These are phyloP conservation scores for Schmidtea mediterranea DNA, from an alignment of 1,140 invertebrate genomes.

Conservation along the genomic window DNA sequence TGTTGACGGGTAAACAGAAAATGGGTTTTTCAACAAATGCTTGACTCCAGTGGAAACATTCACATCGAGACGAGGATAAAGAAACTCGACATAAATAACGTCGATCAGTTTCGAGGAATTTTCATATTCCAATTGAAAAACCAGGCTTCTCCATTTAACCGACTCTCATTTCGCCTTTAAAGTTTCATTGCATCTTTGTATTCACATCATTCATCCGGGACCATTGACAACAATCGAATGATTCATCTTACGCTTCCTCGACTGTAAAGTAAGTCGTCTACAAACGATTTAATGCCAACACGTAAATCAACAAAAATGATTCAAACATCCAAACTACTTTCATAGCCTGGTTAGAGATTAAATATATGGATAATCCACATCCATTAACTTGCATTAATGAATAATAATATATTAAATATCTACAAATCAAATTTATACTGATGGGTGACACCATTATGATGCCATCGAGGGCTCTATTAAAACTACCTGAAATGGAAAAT, in stretches of 20 bases:
- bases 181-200: neutral
- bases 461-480: too few species aligned
- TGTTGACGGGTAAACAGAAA: constrained; percentile 91
- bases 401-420: too few species aligned
- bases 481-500: too few species aligned
- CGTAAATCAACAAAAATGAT: too few species aligned
- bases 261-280: too few species aligned
- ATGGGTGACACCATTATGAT: too few species aligned
- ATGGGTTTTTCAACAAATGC: constrained; percentile 85
- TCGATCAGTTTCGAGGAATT: constrained; percentile 11
- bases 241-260: constrained; percentile 20
- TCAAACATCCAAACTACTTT: too few species aligned
- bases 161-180: neutral
- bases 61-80: constrained; percentile 75
- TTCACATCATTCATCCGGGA: constrained; percentile 36
- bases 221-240: constrained; percentile 32
- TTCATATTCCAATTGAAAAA: constrained; percentile 3
- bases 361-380: too few species aligned
- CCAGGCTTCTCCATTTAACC: neutral
- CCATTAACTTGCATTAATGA: too few species aligned
- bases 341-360: too few species aligned
- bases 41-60: constrained; percentile 82
- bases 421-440: too few species aligned
- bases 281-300: too few species aligned
- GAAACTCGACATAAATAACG: constrained; percentile 30